phyloP scores from a whole-genome alignment of 30 jellyfish, hydroid and myxozoan species.

The Aurelia sp. region DNA sequence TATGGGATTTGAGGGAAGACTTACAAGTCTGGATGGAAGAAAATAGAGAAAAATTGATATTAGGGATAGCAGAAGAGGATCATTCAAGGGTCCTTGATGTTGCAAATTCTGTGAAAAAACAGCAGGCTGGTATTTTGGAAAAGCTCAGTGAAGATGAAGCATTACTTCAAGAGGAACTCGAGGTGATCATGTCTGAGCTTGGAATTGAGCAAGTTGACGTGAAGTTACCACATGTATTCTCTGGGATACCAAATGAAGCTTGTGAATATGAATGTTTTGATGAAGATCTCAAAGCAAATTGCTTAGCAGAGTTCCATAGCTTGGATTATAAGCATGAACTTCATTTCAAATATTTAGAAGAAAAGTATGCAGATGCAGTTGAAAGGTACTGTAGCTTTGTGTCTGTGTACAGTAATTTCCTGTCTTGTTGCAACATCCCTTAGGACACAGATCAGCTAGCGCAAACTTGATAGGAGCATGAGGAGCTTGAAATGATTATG shows the following conservation, averaged over 20 bases:
- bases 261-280: conserved; percentile 65
- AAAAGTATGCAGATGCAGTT: conserved; percentile 58
- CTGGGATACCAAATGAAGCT: conserved; percentile 76
- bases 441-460: no score
- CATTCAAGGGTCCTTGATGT: conserved; percentile 42
- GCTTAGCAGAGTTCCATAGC: conserved; percentile 58
- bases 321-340: conserved; percentile 70
- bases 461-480: no score
- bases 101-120: conserved; percentile 78
- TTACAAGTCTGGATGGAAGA: conserved; percentile 77
- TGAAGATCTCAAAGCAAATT: conserved; percentile 53
- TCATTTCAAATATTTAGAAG: conserved; percentile 70
- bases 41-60: conserved; percentile 54
- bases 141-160: conserved; percentile 68
- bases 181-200: conserved; percentile 14
- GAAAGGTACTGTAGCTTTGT: conserved; percentile 46
- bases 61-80: conserved; percentile 67
- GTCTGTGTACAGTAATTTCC: no score
- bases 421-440: no score
- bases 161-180: conserved; percentile 41
- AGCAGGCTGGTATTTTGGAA: conserved; percentile 52
- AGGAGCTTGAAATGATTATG: no score
- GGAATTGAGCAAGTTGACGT: conserved; percentile 69
- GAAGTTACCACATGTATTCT: conserved; percentile 63
- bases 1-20: conserved; percentile 77